Conservation (phyloP, 92 coral and sea anemone genomes). For the Palythoa caribaeorum region DNA sequence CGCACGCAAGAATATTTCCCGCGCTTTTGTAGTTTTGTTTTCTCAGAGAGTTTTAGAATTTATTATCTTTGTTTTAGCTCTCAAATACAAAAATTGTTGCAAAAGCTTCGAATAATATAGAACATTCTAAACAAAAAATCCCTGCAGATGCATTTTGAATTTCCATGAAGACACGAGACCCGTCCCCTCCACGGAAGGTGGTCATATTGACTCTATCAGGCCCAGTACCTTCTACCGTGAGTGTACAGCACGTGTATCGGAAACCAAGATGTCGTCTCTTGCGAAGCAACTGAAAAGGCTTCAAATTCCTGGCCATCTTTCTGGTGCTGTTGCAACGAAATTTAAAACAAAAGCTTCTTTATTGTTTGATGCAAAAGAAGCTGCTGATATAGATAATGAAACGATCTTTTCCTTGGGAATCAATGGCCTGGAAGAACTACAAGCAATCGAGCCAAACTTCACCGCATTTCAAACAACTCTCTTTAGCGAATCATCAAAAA, state of each 20-base stretch:
- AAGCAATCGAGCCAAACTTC: constrained; percentile 78
- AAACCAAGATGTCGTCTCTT: constrained; percentile 90
- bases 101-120: background rate
- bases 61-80: background rate
- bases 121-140: background rate
- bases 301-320: constrained; percentile 87
- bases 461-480: constrained; percentile 71
- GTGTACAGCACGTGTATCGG: constrained; percentile 54
- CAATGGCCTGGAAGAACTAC: constrained; percentile 93
- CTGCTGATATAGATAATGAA: constrained; percentile 95
- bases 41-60: background rate
- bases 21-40: background rate
- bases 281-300: constrained; percentile 93
- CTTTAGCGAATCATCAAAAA: constrained; percentile 85
- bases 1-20: constrained; percentile 38
- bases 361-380: constrained; percentile 91
- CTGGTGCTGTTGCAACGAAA: constrained; percentile 75
- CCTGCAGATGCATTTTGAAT: background rate
- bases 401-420: constrained; percentile 90
- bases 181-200: constrained; percentile 27
- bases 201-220: background rate
- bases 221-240: constrained; percentile 44
- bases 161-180: background rate
- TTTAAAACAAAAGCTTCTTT: constrained; percentile 83
- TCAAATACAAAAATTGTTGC: background rate